These are phyloP conservation scores for Coelogynopora nodosa DNA, from an alignment of 2,888 invertebrate genomes.

Conservation along the genomic window DNA sequence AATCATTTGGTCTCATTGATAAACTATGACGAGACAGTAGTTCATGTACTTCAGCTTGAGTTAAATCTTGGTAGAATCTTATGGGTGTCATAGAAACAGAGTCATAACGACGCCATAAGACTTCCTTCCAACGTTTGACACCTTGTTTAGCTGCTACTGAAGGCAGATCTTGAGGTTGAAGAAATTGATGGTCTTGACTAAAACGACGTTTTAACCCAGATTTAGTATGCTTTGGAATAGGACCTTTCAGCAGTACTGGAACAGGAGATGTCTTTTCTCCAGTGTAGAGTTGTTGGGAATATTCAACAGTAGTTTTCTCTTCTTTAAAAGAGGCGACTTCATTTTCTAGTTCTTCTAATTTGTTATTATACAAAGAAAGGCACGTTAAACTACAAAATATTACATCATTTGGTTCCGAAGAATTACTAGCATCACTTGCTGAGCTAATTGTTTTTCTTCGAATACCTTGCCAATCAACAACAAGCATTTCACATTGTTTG, in stretches of 20 bases:
- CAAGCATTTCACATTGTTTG: background rate
- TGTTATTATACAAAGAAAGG: background rate
- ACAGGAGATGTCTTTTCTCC: background rate
- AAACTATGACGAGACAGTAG: background rate
- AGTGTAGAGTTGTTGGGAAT: background rate
- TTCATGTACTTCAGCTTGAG: background rate
- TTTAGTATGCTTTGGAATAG: background rate
- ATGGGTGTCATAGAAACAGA: background rate
- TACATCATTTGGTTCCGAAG: background rate
- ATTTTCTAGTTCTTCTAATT: background rate
- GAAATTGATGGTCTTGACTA: background rate
- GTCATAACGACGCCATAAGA: slow-evolving; percentile 4
- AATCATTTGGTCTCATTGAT: slow-evolving; percentile 7
- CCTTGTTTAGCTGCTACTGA: background rate
- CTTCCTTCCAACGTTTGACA: background rate
- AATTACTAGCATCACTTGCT: background rate
- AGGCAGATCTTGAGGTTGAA: background rate
- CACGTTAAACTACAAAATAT: slow-evolving; percentile 14
- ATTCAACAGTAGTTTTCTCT: background rate
- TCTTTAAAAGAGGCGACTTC: background rate
- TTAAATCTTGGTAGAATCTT: background rate
- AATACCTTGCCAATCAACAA: background rate
- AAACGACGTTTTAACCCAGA: background rate
- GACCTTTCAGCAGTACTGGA: slow-evolving; percentile 2
- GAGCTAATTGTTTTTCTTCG: background rate